Base-by-base conservation (phyloP, 2,113 vertebrate genomes). In the Bothrops jararaca region DNA sequence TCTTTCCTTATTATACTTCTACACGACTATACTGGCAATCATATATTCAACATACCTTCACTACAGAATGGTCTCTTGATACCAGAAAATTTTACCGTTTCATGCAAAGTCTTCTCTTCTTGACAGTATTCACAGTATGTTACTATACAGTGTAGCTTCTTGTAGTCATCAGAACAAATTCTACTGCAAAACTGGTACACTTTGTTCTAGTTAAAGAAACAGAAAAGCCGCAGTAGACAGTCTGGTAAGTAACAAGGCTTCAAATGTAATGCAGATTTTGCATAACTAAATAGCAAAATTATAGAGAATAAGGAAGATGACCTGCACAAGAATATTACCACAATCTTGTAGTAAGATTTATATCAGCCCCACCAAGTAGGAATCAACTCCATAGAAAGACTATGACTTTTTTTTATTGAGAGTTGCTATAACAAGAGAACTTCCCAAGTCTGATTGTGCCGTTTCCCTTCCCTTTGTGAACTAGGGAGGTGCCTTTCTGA, bases 101-200 rank as follows among this genome's bases (percentile, higher is more conserved):
- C 99, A 13, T 99, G 99, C 74, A 99, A 98, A 0, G 99, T 99
- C 97, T 99, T 99, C 96, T 99, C 99, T 95, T 99, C 99, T 95
- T 99, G 99, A 96, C 99, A 99, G 96, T 98, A 98, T 97, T 99
- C 99, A 91, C 99, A 99, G 97, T 98, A 98, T 0, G 99, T 99
- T 95, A 99, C 99, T 93, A 99, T 99, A 96, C 99, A 99, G 94
- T 99, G 99, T 52, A 99, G 98, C 95, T 99, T 99, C 98, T 99
- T 99, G 97, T 99, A 99, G 97, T 99, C 99, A 96, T 99, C 99
- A 94, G 99, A 99, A 97, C 99, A 99, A 29, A 98, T 97, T 97
- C 98, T 98, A 95, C 99, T 99, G 97, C 99, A 99, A 98, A 99
- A 99, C 96, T 99, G 99, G 98, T 98, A 98, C 10, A 99, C 98